A percentile compares a stretch with the other conserved stretches of the same genome.
Conservation (phyloP, 2,113 vertebrate genomes). For the Agapornis roseicollis region DNA sequence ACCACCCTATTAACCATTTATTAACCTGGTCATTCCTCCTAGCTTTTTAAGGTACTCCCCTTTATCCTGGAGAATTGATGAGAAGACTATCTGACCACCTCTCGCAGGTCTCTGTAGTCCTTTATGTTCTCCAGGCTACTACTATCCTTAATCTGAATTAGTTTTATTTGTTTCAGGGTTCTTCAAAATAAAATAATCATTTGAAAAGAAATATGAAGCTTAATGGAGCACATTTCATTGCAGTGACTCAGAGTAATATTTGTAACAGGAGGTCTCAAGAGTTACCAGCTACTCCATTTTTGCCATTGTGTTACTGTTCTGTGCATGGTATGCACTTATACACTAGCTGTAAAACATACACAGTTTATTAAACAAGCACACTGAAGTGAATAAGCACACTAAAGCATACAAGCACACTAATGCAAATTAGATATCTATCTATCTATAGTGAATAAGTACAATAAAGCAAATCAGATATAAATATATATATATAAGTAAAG, state of each 20-base stretch:
- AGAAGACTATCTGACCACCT: no score
- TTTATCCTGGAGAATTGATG: no score
- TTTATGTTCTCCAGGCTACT: no score
- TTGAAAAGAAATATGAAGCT: neutral
- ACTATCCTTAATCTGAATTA: neutral
- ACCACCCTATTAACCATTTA: no score
- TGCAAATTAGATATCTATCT: neutral
- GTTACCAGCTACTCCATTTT: neutral
- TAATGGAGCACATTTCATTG: neutral
- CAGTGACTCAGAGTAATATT: neutral
- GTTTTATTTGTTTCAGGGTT: neutral
- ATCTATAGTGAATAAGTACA: neutral
- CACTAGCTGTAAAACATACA: neutral
- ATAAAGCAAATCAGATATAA: neutral
- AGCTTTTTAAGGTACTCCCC: no score
- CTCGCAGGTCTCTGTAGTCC: no score
- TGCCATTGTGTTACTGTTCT: neutral
- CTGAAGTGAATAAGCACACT: neutral
- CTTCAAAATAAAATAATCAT: neutral
- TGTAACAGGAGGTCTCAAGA: neutral
- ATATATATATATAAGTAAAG: neutral
- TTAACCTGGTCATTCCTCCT: no score
- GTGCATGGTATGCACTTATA: neutral
- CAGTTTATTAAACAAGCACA: neutral
- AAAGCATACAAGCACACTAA: neutral